A percentile compares a stretch with the other conserved stretches of the same genome.
phyloP scores from a whole-genome alignment of 2,888 invertebrate species.

The Pseudococcus longispinus region DNA sequence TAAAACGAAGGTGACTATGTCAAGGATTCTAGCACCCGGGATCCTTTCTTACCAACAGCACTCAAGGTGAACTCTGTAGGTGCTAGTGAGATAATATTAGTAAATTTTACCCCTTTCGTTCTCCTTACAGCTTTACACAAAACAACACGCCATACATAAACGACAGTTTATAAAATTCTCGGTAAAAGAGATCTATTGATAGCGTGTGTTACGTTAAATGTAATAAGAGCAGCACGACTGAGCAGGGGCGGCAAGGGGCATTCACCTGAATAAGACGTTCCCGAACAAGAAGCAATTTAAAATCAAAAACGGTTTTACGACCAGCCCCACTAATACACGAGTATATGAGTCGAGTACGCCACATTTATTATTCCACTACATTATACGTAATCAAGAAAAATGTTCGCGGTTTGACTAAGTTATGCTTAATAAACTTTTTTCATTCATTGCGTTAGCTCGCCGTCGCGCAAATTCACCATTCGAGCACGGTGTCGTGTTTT shows the following conservation, averaged over 20 bases:
- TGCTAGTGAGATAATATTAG: neutral
- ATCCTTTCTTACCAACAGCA: neutral
- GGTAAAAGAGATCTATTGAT: neutral
- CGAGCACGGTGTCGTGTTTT: neutral
- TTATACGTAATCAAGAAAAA: conserved; percentile 28
- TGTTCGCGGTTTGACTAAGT: conserved; percentile 30
- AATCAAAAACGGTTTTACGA: conserved; percentile 10
- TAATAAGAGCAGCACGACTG: neutral
- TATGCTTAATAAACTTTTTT: conserved; percentile 31
- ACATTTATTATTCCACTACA: conserved; percentile 31
- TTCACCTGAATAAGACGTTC: neutral
- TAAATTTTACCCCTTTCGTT: neutral
- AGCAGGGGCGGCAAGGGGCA: neutral
- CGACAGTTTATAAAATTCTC: neutral
- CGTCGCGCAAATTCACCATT: neutral
- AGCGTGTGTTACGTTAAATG: neutral
- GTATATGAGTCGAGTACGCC: neutral
- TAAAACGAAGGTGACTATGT: neutral
- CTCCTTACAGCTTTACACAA: neutral
- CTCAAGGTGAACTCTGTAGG: neutral
- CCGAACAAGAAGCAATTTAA: conserved; percentile 1
- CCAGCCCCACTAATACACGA: neutral
- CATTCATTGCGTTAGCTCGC: conserved; percentile 1
- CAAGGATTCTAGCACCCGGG: neutral
- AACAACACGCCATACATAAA: neutral